A percentile compares a stretch with the other conserved stretches of the same genome.
phyloP scores from a whole-genome alignment of 2,888 invertebrate genomes.

The Carcina quercana region DNA sequence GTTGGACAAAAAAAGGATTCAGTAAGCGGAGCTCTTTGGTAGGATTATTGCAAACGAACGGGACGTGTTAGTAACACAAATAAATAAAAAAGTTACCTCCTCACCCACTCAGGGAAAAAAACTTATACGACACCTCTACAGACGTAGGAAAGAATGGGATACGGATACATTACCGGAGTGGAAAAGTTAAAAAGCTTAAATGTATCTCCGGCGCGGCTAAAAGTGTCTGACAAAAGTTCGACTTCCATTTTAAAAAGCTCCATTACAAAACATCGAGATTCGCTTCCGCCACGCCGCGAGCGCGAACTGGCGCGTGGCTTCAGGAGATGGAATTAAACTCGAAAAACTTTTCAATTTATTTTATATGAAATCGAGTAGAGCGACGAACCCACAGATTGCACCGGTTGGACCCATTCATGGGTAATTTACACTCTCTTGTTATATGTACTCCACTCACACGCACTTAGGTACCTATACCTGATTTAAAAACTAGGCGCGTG shows the following conservation, averaged over 20 bases:
- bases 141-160: conserved; percentile 61
- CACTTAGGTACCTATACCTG: too few species aligned
- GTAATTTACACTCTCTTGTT: too few species aligned
- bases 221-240: conserved; percentile 75
- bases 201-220: conserved; percentile 73
- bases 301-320: conserved; percentile 51
- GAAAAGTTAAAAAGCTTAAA: conserved; percentile 76
- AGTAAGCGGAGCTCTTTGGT: conserved; percentile 47
- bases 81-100: conserved; percentile 53
- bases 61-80: conserved; percentile 47
- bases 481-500: too few species aligned
- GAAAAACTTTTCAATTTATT: conserved; percentile 66
- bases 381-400: conserved; percentile 14
- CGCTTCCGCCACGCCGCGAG: conserved; percentile 66
- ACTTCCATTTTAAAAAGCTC: conserved; percentile 75
- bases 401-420: conserved; percentile 2
- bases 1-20: conserved; percentile 53
- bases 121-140: conserved; percentile 60
- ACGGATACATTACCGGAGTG: conserved; percentile 74
- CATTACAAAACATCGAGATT: conserved; percentile 75
- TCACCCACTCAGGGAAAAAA: conserved; percentile 54
- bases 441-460: too few species aligned
- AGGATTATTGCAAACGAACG: conserved; percentile 53
- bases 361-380: conserved; percentile 57
- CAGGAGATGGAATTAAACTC: conserved; percentile 60